phyloP scores from a whole-genome alignment of 2,797 vertebrate species.

The Setipinna tenuifilis region DNA sequence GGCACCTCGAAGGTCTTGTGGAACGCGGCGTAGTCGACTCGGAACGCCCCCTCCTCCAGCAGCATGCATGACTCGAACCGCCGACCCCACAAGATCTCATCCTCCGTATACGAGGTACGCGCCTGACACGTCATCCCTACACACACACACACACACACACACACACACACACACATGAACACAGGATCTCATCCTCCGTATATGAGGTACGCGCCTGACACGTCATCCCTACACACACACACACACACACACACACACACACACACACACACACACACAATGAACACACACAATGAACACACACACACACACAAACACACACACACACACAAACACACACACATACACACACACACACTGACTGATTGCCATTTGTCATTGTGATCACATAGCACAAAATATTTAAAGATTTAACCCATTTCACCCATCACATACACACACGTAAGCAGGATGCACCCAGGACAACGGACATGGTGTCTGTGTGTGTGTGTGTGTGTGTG shows the following conservation, averaged over 20 bases:
- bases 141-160: background rate
- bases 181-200: constrained; percentile 75
- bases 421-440: too few species aligned
- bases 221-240: constrained; percentile 68
- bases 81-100: constrained; percentile 83
- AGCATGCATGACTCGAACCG: constrained; percentile 84
- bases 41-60: constrained; percentile 81
- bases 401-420: too few species aligned
- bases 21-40: constrained; percentile 79
- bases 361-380: too few species aligned
- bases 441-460: too few species aligned
- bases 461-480: too few species aligned
- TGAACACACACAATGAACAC: too few species aligned
- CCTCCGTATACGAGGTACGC: constrained; percentile 80
- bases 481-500: background rate
- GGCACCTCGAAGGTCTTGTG: constrained; percentile 83
- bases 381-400: too few species aligned
- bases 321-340: too few species aligned
- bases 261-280: too few species aligned
- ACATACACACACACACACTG: too few species aligned
- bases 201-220: constrained; percentile 86
- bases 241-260: too few species aligned
- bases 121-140: constrained; percentile 87
- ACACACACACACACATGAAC: background rate
- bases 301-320: too few species aligned